Evolutionary conservation across 1,140 invertebrate species (phyloP).

Genomic region (Probaryconus sp.): DNA sequence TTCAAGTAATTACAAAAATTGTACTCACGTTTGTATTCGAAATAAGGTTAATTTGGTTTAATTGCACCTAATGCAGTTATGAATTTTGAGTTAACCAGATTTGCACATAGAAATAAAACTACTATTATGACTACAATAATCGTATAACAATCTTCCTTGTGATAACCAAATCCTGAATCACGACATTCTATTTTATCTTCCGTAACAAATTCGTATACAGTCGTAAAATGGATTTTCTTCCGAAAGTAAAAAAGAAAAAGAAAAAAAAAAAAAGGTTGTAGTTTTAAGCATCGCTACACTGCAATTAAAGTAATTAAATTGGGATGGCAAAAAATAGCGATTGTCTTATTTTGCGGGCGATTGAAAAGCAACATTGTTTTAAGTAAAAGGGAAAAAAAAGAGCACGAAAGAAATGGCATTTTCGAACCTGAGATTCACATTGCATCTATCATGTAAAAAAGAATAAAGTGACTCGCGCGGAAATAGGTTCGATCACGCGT

Average conservation of each 20-base stretch:
- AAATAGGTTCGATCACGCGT: constrained; percentile 62
- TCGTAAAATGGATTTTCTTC: no score
- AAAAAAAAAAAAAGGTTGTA: not conserved
- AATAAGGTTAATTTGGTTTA: constrained; percentile 1
- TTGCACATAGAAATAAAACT: not conserved
- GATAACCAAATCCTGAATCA: no score
- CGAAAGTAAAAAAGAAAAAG: not conserved
- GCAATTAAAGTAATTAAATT: no score
- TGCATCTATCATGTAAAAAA: constrained; percentile 47
- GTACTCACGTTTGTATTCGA: not conserved
- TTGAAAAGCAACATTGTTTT: constrained; percentile 25
- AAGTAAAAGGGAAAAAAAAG: not conserved
- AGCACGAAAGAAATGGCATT: constrained; percentile 11
- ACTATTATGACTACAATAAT: no score
- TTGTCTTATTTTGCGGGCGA: constrained; percentile 1
- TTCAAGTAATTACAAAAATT: not conserved
- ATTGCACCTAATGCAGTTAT: constrained; percentile 15
- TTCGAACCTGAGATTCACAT: constrained; percentile 29
- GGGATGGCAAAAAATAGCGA: not conserved
- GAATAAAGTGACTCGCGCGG: constrained; percentile 43
- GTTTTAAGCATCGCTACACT: no score
- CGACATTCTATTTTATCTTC: no score
- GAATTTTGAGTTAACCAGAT: constrained; percentile 3
- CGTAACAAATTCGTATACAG: no score
- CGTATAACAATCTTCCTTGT: no score